Evolutionary conservation across 2,113 vertebrate species (phyloP).

Genomic region (Thalassoma bifasciatum): DNA sequence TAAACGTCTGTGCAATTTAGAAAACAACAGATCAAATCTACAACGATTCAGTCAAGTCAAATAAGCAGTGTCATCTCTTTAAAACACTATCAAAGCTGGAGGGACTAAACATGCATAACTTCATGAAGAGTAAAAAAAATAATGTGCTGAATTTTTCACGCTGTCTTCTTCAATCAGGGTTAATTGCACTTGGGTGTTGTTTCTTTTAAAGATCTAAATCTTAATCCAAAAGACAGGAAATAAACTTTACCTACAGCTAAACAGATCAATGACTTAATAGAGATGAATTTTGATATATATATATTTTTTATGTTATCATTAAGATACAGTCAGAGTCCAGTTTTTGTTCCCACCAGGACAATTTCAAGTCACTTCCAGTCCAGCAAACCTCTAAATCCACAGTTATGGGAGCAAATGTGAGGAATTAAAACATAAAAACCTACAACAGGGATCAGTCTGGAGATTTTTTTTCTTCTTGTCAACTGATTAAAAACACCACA

Average conservation of each 20-base stretch:
- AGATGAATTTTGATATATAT: no score
- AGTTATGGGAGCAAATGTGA: no score
- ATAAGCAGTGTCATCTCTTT: conserved; percentile 16
- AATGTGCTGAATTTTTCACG: conserved; percentile 6
- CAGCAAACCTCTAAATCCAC: background rate
- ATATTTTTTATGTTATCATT: no score
- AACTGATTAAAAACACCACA: conserved; percentile 1
- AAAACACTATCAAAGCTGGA: conserved; percentile 6
- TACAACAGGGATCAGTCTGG: no score
- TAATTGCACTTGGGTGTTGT: conserved; percentile 76
- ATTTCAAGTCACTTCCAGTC: conserved; percentile 34
- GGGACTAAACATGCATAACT: background rate
- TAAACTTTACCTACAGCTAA: background rate
- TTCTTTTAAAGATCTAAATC: conserved; percentile 4
- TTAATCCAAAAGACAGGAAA: background rate
- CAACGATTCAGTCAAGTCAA: conserved; percentile 52
- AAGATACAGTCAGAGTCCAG: conserved; percentile 11
- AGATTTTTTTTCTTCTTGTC: background rate
- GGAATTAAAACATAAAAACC: no score
- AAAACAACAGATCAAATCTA: conserved; percentile 3
- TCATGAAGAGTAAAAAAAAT: conserved; percentile 17
- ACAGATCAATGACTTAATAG: no score
- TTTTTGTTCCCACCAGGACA: conserved; percentile 17
- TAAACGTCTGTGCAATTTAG: conserved; percentile 27
- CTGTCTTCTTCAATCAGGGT: conserved; percentile 22